phyloP scores from a whole-genome alignment of 2,888 invertebrate genomes.

The Noctua janthe region DNA sequence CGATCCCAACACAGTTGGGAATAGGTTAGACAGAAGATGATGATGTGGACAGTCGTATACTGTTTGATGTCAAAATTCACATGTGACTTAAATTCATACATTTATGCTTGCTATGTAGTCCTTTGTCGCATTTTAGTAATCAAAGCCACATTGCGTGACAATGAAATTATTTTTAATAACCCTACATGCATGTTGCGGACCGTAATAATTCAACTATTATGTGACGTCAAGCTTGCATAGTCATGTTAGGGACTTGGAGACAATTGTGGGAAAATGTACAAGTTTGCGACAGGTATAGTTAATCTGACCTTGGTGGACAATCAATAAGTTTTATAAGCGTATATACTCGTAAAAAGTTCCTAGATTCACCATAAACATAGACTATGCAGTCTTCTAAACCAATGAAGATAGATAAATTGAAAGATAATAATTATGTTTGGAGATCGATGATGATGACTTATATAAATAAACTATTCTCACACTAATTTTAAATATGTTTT shows the following conservation, averaged over 20 bases:
- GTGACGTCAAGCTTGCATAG: slow-evolving; percentile 34
- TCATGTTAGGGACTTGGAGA: slow-evolving; percentile 1
- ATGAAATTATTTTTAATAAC: not conserved
- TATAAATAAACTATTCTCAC: not conserved
- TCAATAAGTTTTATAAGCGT: slow-evolving; percentile 31
- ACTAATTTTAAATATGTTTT: too few species aligned
- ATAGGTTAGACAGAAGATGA: not conserved
- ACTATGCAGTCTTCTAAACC: not conserved
- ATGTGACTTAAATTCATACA: not conserved
- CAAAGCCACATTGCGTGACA: not conserved
- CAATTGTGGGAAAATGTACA: slow-evolving; percentile 57
- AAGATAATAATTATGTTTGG: too few species aligned
- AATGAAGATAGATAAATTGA: too few species aligned
- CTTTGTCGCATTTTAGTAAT: not conserved
- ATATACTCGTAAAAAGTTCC: not conserved
- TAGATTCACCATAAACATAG: not conserved
- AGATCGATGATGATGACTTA: not conserved
- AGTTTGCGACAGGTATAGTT: slow-evolving; percentile 4
- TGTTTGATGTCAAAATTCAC: not conserved
- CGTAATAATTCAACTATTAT: slow-evolving; percentile 28
- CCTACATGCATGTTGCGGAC: not conserved
- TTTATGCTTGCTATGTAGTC: not conserved
- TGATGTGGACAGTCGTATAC: not conserved
- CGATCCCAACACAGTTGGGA: too few species aligned
- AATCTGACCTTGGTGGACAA: slow-evolving; percentile 7